Percentiles rank a stretch among this genome's conserved stretches.
Evolutionary conservation across 2,888 invertebrate species (phyloP).

Genomic region (Campoletis raptor): DNA sequence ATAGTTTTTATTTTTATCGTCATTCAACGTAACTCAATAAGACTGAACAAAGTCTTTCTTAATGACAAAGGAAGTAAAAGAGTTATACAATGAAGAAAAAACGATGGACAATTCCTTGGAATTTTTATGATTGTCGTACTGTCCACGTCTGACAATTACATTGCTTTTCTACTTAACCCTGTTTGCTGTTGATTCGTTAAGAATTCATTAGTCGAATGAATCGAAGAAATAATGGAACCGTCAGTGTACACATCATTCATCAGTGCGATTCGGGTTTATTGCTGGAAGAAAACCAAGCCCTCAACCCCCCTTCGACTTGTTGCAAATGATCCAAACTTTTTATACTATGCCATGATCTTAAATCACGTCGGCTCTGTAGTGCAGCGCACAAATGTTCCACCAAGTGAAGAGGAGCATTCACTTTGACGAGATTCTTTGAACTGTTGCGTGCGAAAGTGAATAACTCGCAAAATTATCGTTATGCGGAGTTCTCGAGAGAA

Average conservation of each 20-base stretch:
- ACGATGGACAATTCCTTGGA: slow-evolving; percentile 17
- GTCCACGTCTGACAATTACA: slow-evolving; percentile 37
- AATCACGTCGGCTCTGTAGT: slow-evolving; percentile 6
- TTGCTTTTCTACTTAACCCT: slow-evolving; percentile 15
- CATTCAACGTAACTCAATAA: background rate
- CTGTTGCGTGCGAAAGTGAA: slow-evolving; percentile 44
- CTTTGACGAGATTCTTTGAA: slow-evolving; percentile 13
- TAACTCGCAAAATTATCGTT: slow-evolving; percentile 39
- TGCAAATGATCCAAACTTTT: slow-evolving; percentile 36
- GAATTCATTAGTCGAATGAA: background rate
- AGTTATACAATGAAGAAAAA: background rate
- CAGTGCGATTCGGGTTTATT: background rate
- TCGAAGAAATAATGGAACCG: background rate
- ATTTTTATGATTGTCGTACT: slow-evolving; percentile 1
- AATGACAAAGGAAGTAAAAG: background rate
- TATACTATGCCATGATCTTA: slow-evolving; percentile 15
- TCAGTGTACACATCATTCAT: background rate
- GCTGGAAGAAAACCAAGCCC: slow-evolving; percentile 22
- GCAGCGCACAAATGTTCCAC: slow-evolving; percentile 18
- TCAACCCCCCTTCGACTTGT: slow-evolving; percentile 32
- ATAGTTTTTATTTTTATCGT: background rate
- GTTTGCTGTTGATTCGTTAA: background rate
- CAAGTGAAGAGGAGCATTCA: slow-evolving; percentile 26
- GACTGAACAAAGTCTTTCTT: background rate
- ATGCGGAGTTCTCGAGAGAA: slow-evolving; percentile 42